These are phyloP conservation scores for Drosophila birchii DNA, from an alignment of 2,888 invertebrate species.

Conservation along the genomic window DNA sequence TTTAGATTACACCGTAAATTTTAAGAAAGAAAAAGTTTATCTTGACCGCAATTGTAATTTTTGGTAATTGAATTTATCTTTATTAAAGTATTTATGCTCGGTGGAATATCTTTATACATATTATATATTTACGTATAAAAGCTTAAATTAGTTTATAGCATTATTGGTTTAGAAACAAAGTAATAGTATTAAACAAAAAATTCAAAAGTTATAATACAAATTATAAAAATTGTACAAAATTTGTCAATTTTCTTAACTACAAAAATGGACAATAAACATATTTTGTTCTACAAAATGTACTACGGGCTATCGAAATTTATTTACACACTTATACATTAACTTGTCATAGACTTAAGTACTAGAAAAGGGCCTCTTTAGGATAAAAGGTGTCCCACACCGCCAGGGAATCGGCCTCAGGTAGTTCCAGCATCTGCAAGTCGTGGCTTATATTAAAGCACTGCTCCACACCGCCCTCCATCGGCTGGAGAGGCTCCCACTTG, in stretches of 20 bases:
- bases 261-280: not conserved
- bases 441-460: constrained; percentile 80
- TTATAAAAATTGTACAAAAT: not conserved
- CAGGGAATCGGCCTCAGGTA: constrained; percentile 72
- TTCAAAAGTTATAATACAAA: not conserved
- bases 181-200: not conserved
- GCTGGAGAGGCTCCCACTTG: constrained; percentile 64
- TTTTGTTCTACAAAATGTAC: not conserved
- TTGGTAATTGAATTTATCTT: not conserved
- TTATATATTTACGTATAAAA: not conserved
- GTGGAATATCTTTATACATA: not conserved
- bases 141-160: not conserved
- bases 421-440: constrained; percentile 69
- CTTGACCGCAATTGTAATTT: not conserved
- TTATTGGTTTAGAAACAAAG: not conserved
- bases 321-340: not conserved
- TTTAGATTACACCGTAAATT: no score
- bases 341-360: not conserved
- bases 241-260: not conserved
- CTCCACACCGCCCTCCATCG: constrained; percentile 41
- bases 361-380: constrained; percentile 46
- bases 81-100: not conserved
- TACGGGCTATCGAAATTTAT: not conserved
- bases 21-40: not conserved
- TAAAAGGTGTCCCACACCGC: constrained; percentile 76